phyloP scores from a whole-genome alignment of 1,140 invertebrate genomes.

The Drosophila quadrilineata region DNA sequence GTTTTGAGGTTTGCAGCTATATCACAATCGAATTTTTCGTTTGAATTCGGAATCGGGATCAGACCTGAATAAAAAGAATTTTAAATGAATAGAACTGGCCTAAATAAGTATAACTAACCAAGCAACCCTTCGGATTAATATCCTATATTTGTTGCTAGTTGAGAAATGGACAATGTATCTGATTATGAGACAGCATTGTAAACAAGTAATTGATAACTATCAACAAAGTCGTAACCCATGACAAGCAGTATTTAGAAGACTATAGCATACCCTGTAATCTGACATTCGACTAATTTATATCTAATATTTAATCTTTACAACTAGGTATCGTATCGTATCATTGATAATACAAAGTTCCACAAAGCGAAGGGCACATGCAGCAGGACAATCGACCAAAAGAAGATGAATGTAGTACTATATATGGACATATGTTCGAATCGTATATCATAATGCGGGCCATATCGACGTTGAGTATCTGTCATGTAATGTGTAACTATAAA shows the following conservation, averaged over 20 bases:
- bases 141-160: background rate
- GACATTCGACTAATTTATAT: too few species aligned
- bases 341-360: too few species aligned
- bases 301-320: too few species aligned
- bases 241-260: background rate
- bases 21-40: too few species aligned
- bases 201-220: slow-evolving; percentile 32
- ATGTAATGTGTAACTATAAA: slow-evolving; percentile 29
- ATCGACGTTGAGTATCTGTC: slow-evolving; percentile 11
- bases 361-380: too few species aligned
- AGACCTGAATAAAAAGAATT: too few species aligned
- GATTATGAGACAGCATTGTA: slow-evolving; percentile 26
- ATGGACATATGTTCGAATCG: background rate
- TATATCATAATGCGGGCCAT: slow-evolving; percentile 10
- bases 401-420: background rate
- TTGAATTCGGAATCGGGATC: too few species aligned
- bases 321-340: too few species aligned
- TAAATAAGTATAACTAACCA: too few species aligned
- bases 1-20: too few species aligned
- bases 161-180: slow-evolving; percentile 3
- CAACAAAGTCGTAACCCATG: background rate
- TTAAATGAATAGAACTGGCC: too few species aligned
- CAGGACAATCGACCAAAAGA: background rate
- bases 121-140: slow-evolving; percentile 1
- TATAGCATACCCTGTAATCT: slow-evolving; percentile 2